Evolutionary conservation across 1,140 invertebrate genomes (phyloP), one percentile per base, ranked within the genome.

Genomic region (Aphelenchoides fujianensis): DNA sequence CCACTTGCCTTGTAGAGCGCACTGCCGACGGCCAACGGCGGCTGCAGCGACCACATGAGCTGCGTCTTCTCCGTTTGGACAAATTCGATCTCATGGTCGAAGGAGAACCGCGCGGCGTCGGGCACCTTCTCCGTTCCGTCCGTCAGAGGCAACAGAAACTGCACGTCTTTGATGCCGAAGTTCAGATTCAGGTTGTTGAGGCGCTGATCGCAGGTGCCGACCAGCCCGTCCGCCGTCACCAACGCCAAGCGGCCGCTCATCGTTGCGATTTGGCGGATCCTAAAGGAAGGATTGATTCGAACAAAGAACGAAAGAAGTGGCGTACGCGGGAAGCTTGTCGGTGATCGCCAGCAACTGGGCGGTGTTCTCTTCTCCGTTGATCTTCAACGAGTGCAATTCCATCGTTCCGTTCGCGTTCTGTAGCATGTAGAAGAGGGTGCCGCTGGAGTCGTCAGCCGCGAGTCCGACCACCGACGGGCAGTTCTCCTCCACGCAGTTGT

Each of bases 381-480:
- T 41, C 35, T 78, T 73, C 31, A 30, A 69, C 67, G 67, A 69
- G 61, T 69, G 76, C 0, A 81, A 31, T 12, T 63, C 28, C 2
- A 78, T 54, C 19, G 68, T 78, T 27, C 79, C 79, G 55, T 79
- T 81, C 32, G 52, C 30, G 1, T 28, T 37, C 54, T 74, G 74
- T 2, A 72, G 59, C n/a, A 78, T 31, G 62, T 73, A 81, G 53
- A 67, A 63, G 27, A 79, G 64, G 28, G 64, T 62, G 16, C 75
- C 70, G 5, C 63, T 59, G 19, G 27, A 35, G 12, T 84, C 81
- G 55, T 81, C 75, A 27, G 19, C 70, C 7, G 81, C 82, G 7
- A 83, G 31, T n/a, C 78, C 81, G 34, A 80, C 70, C n/a, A 83
- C 81, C 71, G 83, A 74, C 2, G 77, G 72, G 61, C 81, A 84